These are phyloP conservation scores for Molossus molossus DNA, from an alignment of 2,797 vertebrate species.

Conservation along the genomic window DNA sequence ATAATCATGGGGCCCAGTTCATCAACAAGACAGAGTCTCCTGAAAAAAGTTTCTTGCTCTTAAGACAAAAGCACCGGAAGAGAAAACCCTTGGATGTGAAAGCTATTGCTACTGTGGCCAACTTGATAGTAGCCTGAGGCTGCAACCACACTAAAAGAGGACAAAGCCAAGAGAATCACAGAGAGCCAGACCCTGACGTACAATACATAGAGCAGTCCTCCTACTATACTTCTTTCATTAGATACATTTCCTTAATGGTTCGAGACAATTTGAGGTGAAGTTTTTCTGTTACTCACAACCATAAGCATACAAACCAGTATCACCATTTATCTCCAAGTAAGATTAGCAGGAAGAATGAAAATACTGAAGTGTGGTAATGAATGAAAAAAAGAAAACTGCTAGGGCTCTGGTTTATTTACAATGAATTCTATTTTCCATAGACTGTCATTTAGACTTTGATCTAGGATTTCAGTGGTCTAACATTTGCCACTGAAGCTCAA, in stretches of 20 bases:
- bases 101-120: neutral
- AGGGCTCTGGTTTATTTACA: neutral
- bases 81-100: neutral
- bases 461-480: neutral
- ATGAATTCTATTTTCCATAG: neutral
- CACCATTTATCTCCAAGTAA: neutral
- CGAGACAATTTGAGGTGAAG: neutral
- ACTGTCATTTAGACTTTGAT: constrained; percentile 14
- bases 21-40: neutral
- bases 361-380: neutral
- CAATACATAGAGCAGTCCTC: neutral
- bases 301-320: neutral
- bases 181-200: neutral
- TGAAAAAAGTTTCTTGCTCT: constrained; percentile 12
- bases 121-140: neutral
- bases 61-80: neutral
- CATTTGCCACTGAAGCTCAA: neutral
- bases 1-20: neutral
- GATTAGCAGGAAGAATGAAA: constrained; percentile 23
- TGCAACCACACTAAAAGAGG: neutral
- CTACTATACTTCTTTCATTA: neutral
- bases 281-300: neutral
- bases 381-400: neutral
- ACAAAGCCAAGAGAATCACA: neutral
- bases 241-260: neutral